Percentiles rank a stretch among this genome's conserved stretches.
Evolutionary conservation across 2,113 vertebrate genomes (phyloP).

Genomic region (Ochotona princeps): DNA sequence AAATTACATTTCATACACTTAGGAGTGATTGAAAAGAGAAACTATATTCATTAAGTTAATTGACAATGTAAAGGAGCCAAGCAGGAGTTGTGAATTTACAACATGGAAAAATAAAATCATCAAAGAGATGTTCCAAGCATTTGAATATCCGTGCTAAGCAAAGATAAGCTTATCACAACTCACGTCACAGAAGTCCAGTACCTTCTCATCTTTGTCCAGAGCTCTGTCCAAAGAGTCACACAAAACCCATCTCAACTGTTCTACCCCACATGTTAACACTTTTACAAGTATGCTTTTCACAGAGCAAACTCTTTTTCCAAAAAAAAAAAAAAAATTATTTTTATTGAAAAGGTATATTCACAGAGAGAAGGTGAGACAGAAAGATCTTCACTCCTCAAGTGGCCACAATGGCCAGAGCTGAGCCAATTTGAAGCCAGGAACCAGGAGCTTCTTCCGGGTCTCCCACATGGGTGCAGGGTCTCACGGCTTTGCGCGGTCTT

Average conservation of each 20-base stretch:
- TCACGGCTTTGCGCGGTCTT: too few species aligned
- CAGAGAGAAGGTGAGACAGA: too few species aligned
- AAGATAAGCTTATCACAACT: slow-evolving; percentile 14
- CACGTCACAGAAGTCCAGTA: slow-evolving; percentile 21
- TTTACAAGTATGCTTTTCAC: neutral
- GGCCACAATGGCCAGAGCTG: too few species aligned
- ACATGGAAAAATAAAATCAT: neutral
- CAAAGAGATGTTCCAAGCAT: neutral
- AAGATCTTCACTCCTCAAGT: too few species aligned
- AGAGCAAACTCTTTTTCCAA: too few species aligned
- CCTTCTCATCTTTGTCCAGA: neutral
- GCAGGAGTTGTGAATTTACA: neutral
- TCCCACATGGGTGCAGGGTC: too few species aligned
- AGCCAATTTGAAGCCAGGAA: too few species aligned
- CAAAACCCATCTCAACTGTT: neutral
- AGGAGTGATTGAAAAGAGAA: neutral
- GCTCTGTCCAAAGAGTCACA: slow-evolving; percentile 3
- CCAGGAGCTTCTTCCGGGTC: too few species aligned
- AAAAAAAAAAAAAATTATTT: too few species aligned
- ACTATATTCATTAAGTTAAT: slow-evolving; percentile 2
- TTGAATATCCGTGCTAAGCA: neutral
- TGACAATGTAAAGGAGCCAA: neutral
- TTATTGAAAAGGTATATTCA: too few species aligned
- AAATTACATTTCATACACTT: neutral
- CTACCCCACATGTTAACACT: neutral